Conservation (phyloP, 1,140 invertebrate genomes). For the Brachionus sp. region DNA sequence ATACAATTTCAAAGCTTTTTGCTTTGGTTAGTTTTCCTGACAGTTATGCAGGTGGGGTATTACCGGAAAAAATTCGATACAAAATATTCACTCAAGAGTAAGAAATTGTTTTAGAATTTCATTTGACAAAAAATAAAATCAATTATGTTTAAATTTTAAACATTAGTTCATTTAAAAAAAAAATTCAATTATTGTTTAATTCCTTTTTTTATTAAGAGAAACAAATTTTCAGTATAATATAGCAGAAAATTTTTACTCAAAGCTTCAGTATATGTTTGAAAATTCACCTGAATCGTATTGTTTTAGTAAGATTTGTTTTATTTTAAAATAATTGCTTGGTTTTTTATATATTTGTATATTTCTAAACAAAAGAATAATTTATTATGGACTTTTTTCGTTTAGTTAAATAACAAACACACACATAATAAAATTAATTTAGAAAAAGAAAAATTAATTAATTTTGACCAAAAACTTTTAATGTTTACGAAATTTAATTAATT, state of each 20-base stretch:
- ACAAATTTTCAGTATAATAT: conserved; percentile 40
- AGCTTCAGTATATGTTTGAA: neutral
- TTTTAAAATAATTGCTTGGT: neutral
- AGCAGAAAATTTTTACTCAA: conserved; percentile 23
- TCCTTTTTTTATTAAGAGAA: conserved; percentile 4
- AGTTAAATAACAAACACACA: too few relatives aligned
- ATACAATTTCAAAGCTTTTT: conserved; percentile 39
- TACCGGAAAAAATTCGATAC: conserved; percentile 7
- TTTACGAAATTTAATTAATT: too few relatives aligned
- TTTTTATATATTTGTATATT: neutral
- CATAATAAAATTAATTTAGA: too few relatives aligned
- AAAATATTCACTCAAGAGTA: conserved; percentile 44
- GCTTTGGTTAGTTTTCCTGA: conserved; percentile 13
- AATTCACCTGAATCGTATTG: conserved; percentile 45
- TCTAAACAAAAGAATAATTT: neutral
- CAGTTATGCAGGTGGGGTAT: neutral
- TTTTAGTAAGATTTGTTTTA: neutral
- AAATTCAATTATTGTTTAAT: neutral
- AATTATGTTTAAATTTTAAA: too few relatives aligned
- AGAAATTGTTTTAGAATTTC: neutral
- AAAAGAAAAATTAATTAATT: too few relatives aligned
- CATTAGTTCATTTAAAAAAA: too few relatives aligned
- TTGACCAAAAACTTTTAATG: too few relatives aligned
- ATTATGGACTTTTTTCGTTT: too few relatives aligned
- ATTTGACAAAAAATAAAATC: too few relatives aligned